Percentiles rank a stretch among this genome's conserved stretches.
Evolutionary conservation across 2,113 vertebrate genomes (phyloP).

Genomic region (Sula dactylatra): DNA sequence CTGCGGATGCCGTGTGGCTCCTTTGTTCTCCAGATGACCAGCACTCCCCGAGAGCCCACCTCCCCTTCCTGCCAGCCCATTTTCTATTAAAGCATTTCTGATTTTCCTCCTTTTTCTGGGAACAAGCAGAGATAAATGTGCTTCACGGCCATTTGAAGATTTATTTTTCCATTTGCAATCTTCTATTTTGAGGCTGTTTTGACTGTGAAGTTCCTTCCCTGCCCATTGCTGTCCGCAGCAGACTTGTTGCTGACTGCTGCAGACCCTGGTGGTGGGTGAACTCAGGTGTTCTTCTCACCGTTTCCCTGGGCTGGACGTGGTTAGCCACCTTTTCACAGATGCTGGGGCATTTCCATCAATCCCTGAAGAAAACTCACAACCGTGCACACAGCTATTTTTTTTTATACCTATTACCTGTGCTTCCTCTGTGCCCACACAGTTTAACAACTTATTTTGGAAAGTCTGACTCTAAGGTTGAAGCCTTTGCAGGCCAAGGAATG

Average conservation of each 20-base stretch:
- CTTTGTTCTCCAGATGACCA: background rate
- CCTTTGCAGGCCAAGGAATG: background rate
- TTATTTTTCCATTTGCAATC: background rate
- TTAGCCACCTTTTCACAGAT: background rate
- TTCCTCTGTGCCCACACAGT: background rate
- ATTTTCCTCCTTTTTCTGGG: background rate
- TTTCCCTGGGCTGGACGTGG: background rate
- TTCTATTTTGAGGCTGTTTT: background rate
- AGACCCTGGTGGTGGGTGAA: background rate
- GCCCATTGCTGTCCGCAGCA: background rate
- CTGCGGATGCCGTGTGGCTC: background rate
- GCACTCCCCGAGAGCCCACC: background rate
- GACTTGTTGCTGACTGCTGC: background rate
- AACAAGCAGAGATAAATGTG: background rate
- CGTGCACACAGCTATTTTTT: background rate
- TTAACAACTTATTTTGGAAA: background rate
- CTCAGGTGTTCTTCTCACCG: rapidly evolving
- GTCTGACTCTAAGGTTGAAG: background rate
- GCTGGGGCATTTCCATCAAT: background rate
- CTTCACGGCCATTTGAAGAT: background rate
- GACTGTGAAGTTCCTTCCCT: background rate
- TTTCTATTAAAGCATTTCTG: background rate
- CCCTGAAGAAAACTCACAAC: background rate
- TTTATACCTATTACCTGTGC: background rate
- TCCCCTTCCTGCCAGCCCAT: background rate